Percentiles rank a stretch among this genome's conserved stretches.
Evolutionary conservation across 53 echinoderm and acorn worm species (phyloP).

Genomic region (Glandiceps talaboti): DNA sequence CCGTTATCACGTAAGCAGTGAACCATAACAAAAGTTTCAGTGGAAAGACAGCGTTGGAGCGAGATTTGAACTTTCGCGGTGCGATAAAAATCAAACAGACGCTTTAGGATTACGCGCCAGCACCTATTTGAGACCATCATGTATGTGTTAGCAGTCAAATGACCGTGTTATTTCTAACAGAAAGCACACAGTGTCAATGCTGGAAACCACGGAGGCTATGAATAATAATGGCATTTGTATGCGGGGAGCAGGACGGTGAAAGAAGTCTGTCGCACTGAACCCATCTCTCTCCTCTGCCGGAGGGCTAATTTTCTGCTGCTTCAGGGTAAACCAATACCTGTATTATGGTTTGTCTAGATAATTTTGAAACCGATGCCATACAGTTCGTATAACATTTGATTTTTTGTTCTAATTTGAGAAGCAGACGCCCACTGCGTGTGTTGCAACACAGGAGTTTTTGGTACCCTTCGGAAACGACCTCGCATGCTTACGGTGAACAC

Average conservation of each 20-base stretch:
- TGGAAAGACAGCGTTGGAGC: neutral
- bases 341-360: no score
- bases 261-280: neutral
- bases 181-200: neutral
- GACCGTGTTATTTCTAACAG: neutral
- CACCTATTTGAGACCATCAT: neutral
- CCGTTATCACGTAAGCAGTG: constrained; percentile 1
- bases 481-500: no score
- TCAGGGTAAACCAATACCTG: neutral
- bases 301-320: neutral
- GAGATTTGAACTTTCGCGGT: neutral
- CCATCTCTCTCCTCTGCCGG: neutral
- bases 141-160: neutral
- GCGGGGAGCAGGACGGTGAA: neutral
- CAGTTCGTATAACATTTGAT: no score
- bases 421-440: no score
- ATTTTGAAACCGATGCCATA: no score
- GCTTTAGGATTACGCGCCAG: neutral
- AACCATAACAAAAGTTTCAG: neutral
- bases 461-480: no score
- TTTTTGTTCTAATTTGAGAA: no score
- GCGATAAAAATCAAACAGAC: neutral
- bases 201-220: neutral
- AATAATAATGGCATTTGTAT: neutral
- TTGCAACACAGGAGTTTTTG: no score